A percentile compares a stretch with the other conserved stretches of the same genome.
These are phyloP conservation scores for Volucella inflata DNA, from an alignment of 2,888 invertebrate species.

Conservation along the genomic window DNA sequence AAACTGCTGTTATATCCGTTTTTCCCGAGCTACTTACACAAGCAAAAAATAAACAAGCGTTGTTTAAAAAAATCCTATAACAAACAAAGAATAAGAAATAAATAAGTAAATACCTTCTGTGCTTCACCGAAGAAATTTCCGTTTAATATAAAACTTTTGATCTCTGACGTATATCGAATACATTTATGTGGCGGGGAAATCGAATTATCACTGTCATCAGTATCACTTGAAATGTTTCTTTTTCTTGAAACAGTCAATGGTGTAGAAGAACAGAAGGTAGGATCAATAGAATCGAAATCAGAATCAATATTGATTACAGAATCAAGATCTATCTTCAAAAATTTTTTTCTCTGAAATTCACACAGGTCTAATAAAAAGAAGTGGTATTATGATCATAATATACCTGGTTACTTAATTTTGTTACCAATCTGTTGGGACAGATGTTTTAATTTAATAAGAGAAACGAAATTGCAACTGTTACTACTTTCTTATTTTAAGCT, in stretches of 20 bases:
- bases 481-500: too few species aligned
- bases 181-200: background rate
- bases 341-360: too few species aligned
- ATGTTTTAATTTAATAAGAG: too few species aligned
- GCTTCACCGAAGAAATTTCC: slow-evolving; percentile 2
- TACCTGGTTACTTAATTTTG: too few species aligned
- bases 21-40: background rate
- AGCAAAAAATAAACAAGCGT: too few species aligned
- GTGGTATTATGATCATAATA: too few species aligned
- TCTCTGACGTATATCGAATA: background rate
- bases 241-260: slow-evolving; percentile 4
- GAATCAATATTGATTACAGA: background rate
- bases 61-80: too few species aligned
- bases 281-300: background rate
- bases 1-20: slow-evolving; percentile 38
- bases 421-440: too few species aligned
- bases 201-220: background rate
- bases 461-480: too few species aligned
- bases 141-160: slow-evolving; percentile 6
- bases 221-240: background rate
- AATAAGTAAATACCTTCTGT: slow-evolving; percentile 1
- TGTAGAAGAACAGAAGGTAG: background rate
- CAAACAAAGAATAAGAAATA: background rate
- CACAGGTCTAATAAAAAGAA: too few species aligned
- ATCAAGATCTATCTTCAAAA: too few species aligned